Percentiles rank a stretch among this genome's conserved stretches.
Evolutionary conservation across 92 coral and sea anemone genomes (phyloP).

Genomic region (Anthopleura xanthogrammica): DNA sequence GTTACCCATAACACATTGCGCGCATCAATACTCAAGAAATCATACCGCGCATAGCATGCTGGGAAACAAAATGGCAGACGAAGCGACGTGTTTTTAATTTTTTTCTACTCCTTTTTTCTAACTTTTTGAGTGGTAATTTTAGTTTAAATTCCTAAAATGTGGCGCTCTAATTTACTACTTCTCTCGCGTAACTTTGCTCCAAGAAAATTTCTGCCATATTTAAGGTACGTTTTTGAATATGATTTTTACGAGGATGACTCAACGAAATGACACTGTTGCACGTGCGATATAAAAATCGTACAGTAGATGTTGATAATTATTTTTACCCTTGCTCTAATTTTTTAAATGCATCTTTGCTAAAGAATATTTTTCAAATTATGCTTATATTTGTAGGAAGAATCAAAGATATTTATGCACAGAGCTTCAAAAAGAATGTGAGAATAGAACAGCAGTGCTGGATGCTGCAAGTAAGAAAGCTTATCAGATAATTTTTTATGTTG

Average conservation of each 20-base stretch:
- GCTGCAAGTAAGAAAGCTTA: slow-evolving; percentile 29
- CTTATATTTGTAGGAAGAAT: neutral
- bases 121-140: neutral
- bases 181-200: slow-evolving; percentile 9
- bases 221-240: neutral
- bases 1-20: neutral
- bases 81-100: neutral
- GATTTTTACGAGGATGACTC: neutral
- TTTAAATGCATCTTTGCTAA: neutral
- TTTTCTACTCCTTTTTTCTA: neutral
- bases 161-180: slow-evolving; percentile 13
- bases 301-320: neutral
- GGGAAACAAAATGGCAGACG: slow-evolving; percentile 40
- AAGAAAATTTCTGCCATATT: slow-evolving; percentile 3
- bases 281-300: neutral
- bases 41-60: neutral
- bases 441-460: slow-evolving; percentile 14
- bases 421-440: slow-evolving; percentile 1
- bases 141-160: neutral
- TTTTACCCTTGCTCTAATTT: too few relatives aligned
- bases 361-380: neutral
- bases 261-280: neutral
- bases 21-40: neutral
- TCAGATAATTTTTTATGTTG: neutral
- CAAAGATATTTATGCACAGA: slow-evolving; percentile 24